Evolutionary conservation across 1,140 invertebrate species (phyloP).

Genomic region (Amphibalanus amphitrite): DNA sequence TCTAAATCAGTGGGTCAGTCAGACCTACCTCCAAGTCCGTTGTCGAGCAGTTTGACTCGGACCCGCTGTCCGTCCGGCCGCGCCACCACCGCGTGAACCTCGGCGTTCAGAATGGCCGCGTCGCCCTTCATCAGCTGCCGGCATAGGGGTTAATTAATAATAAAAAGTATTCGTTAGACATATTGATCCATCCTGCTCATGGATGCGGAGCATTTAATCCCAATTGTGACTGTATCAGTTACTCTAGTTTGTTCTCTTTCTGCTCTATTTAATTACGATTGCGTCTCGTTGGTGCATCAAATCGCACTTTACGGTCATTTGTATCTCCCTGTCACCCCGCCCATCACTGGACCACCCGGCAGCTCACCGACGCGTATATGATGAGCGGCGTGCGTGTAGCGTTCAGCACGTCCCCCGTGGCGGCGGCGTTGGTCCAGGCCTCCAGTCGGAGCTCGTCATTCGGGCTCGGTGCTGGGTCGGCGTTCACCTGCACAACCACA

Average conservation of each 20-base stretch:
- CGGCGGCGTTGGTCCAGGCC: neutral
- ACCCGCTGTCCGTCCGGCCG: neutral
- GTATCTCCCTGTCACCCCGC: too few species aligned
- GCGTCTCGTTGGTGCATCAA: too few species aligned
- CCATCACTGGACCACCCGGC: too few species aligned
- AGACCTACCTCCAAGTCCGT: constrained; percentile 1
- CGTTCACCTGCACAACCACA: constrained; percentile 17
- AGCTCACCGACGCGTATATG: neutral
- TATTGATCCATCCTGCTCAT: too few species aligned
- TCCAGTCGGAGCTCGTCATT: neutral
- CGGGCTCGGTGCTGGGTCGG: constrained; percentile 11
- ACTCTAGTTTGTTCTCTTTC: too few species aligned
- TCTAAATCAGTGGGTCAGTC: too few species aligned
- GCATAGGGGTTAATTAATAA: too few species aligned
- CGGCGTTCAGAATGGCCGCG: neutral
- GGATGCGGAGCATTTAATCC: too few species aligned
- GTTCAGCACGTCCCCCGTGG: neutral
- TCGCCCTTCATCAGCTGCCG: neutral
- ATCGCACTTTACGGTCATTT: too few species aligned
- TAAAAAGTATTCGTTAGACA: too few species aligned
- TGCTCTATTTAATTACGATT: too few species aligned
- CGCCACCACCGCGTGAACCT: neutral
- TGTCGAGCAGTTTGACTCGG: neutral
- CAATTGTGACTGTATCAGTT: too few species aligned
- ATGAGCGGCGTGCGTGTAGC: neutral